Conservation (phyloP, 30 jellyfish, hydroid and myxozoan species). For the Clytia hemisphaerica region DNA sequence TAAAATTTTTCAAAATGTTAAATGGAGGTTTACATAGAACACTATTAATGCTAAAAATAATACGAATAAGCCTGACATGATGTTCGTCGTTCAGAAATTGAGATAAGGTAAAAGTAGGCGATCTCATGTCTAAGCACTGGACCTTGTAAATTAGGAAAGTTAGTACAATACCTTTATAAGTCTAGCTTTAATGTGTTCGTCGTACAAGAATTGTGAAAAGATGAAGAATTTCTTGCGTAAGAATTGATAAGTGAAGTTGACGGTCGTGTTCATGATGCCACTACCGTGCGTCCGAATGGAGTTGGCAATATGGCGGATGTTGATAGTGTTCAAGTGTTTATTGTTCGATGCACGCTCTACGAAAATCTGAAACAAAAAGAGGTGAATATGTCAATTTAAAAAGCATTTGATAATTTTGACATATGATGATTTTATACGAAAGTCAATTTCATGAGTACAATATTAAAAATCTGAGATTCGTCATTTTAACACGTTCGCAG, state of each 20-base stretch:
- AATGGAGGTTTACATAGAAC: no score
- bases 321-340: conserved; percentile 87
- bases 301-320: conserved; percentile 96
- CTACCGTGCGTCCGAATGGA: conserved; percentile 98
- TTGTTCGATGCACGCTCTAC: conserved; percentile 96
- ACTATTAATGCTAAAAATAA: no score
- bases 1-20: no score
- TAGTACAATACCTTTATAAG: conserved; percentile 68
- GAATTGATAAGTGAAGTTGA: conserved; percentile 91
- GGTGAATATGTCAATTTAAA: background rate
- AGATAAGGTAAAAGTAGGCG: no score
- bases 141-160: background rate
- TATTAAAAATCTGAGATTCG: no score
- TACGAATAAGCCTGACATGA: no score
- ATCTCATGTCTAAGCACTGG: no score
- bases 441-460: no score
- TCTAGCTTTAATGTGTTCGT: conserved; percentile 93
- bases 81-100: no score
- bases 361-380: conserved; percentile 46
- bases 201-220: conserved; percentile 90
- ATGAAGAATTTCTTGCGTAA: conserved; percentile 95
- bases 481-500: no score
- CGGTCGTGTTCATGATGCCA: conserved; percentile 98
- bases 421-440: no score
- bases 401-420: no score